Conservation (phyloP, 2,888 invertebrate species). For the Melanophora roralis region DNA sequence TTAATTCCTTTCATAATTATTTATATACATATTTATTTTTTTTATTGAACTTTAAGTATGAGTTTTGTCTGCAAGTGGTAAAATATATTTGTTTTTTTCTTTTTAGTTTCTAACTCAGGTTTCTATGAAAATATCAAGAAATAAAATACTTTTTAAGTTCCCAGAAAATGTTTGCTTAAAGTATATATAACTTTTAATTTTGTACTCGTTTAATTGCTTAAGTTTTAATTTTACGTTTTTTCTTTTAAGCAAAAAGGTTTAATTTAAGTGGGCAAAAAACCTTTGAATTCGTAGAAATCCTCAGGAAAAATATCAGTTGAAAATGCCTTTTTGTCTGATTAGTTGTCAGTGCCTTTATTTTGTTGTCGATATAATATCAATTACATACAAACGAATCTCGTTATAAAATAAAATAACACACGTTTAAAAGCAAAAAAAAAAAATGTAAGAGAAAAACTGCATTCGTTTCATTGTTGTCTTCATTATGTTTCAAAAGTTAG, state of each 20-base stretch:
- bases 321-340: slow-evolving; percentile 18
- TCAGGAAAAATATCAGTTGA: slow-evolving; percentile 10
- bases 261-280: slow-evolving; percentile 28
- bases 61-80: background rate
- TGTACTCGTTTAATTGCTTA: slow-evolving; percentile 35
- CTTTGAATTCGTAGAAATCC: slow-evolving; percentile 19
- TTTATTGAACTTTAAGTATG: slow-evolving; percentile 2
- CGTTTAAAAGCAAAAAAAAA: too few relatives aligned
- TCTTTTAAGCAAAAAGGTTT: slow-evolving; percentile 6
- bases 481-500: too few relatives aligned
- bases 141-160: slow-evolving; percentile 12
- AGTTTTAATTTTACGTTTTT: slow-evolving; percentile 34
- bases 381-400: too few relatives aligned
- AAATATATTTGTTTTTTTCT: background rate
- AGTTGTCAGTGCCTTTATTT: slow-evolving; percentile 17
- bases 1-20: slow-evolving; percentile 54
- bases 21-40: slow-evolving; percentile 51
- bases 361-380: background rate
- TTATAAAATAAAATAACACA: too few relatives aligned
- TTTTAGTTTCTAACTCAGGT: slow-evolving; percentile 12
- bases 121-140: slow-evolving; percentile 29
- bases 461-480: too few relatives aligned
- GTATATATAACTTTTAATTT: too few relatives aligned
- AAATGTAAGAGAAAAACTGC: too few relatives aligned
- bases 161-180: too few relatives aligned